Base-by-base conservation (phyloP, 2,797 vertebrate species). In the Manis pentadactyla region DNA sequence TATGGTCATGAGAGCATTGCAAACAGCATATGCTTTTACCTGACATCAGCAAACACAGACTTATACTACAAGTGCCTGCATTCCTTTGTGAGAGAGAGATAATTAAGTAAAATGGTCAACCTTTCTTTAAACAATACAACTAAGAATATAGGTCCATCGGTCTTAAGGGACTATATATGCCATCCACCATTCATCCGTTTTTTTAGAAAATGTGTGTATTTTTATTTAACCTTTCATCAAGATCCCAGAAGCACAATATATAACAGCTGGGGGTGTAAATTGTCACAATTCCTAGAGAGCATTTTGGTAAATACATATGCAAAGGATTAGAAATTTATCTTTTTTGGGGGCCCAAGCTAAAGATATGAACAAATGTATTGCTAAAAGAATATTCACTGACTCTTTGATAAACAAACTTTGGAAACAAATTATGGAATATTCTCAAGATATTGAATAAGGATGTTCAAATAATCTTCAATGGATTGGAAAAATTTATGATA, bases 51-150 rank as follows among this genome's bases (percentile, higher is more conserved):
- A n/a, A 93, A 39, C 27, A 84, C 25, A 42, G 21, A 25, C 53
- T 42, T 81, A 34, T 14, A 78, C 4, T 39, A 21, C 13, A 87
- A 68, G 46, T 55, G 4, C 55, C 55, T 57, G 2, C 12, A 61
- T 64, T 83, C 23, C 34, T 97, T 84, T 74, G 21, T 59, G 64
- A 94, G 93, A 92, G 4, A 81, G 63, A 87, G 51, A 68, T 64
- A 73, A n/a, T 39, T 73, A 68, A 87, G 4, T 21, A 78, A 93
- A 95, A 93, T 39, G 14, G 46, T 10, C 23, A 88, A 18, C 13
- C 13, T 77, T 87, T 49, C 51, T 57, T 86, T 75, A 94, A 90
- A 86, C 57, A 86, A 27, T 37, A 51, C 5, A 75, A 59, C 12
- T 51, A 55, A 49, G 34, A 83, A 75, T 15, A 42, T 4, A 71